These are phyloP conservation scores for Sebastolobus alascanus DNA, from an alignment of 2,797 vertebrate genomes.

Conservation along the genomic window DNA sequence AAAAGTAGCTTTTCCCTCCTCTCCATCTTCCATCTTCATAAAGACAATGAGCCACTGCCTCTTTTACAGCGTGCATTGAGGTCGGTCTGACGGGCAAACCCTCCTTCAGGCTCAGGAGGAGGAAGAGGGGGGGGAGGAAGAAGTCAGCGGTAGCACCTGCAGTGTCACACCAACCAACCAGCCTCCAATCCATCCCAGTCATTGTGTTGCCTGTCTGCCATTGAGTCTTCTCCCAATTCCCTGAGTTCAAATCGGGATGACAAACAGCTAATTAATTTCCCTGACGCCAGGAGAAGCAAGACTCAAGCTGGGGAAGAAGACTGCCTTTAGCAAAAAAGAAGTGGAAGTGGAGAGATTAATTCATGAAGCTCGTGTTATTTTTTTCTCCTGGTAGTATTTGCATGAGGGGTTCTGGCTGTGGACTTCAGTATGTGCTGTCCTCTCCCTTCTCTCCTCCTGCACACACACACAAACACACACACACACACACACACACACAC, in stretches of 20 bases:
- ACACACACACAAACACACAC: background rate
- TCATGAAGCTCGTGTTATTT: conserved; percentile 76
- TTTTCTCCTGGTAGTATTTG: conserved; percentile 79
- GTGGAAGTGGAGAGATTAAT: conserved; percentile 84
- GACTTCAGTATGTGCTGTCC: conserved; percentile 86
- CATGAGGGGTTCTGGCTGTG: conserved; percentile 84
- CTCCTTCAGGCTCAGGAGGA: conserved; percentile 50
- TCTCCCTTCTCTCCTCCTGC: conserved; percentile 38
- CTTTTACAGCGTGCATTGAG: conserved; percentile 47
- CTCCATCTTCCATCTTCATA: conserved; percentile 66
- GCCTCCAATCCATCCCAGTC: conserved; percentile 50
- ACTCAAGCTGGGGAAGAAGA: conserved; percentile 81
- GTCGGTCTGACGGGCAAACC: conserved; percentile 60
- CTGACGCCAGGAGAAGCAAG: conserved; percentile 70
- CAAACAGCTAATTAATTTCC: conserved; percentile 86
- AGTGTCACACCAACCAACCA: conserved; percentile 52
- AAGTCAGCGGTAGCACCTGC: conserved; percentile 60
- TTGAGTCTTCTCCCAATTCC: conserved; percentile 70
- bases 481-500: background rate
- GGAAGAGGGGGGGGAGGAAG: conserved; percentile 5
- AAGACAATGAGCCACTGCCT: conserved; percentile 67
- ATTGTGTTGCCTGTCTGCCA: conserved; percentile 57
- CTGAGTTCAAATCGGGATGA: conserved; percentile 83
- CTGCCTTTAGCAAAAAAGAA: conserved; percentile 78
- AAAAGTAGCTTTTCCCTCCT: conserved; percentile 67